Evolutionary conservation across 2,888 invertebrate species (phyloP), one percentile per base, ranked within the genome.

Genomic region (Crematogaster levior): DNA sequence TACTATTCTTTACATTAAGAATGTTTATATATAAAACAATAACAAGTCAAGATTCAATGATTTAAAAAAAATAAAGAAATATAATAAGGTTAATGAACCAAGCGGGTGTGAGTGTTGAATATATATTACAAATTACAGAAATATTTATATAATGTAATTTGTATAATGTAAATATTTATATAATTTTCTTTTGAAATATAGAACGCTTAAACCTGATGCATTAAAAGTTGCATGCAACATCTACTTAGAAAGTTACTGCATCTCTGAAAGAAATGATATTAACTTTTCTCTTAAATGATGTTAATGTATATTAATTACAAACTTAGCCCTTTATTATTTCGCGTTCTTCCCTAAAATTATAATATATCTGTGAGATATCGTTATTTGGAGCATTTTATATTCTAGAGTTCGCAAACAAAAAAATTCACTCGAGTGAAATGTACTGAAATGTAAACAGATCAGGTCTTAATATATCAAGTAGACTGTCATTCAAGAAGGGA

Each of bases 341-440:
- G 15, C 9, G 21, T 51, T 15, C 3, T 37, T 24, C 34, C 24
- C 24, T 18, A 2, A 53, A 5, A 37, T 56, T n/a, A n/a, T n/a
- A n/a, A n/a, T 18, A 18, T 24, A 37, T 1, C 18, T 27, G 51
- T 34, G n/a, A n/a, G n/a, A 18, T 0, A 24, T 21, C 51, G 1
- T 6, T 3, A 24, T 70, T 70, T 37, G 3, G 18, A 30, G 18
- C 40, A 40, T 43, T 65, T 1, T 51, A 18, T 6, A 34, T 34
- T 21, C 37, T 9, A 37, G 37, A 70, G 6, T 34, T 53, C 24
- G 18, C 53, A 10, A 34, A 37, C 18, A 70, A 24, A 34, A 37
- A 70, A 53, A 53, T 70, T n/a, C n/a, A 53, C 24, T 70, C 53
- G 21, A 72, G 58, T 37, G 58, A 58, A 72, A 73, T 73, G 73